A percentile compares a stretch with the other conserved stretches of the same genome.
Conservation (phyloP, 2,888 invertebrate species). For the Microctonus hyperodae region DNA sequence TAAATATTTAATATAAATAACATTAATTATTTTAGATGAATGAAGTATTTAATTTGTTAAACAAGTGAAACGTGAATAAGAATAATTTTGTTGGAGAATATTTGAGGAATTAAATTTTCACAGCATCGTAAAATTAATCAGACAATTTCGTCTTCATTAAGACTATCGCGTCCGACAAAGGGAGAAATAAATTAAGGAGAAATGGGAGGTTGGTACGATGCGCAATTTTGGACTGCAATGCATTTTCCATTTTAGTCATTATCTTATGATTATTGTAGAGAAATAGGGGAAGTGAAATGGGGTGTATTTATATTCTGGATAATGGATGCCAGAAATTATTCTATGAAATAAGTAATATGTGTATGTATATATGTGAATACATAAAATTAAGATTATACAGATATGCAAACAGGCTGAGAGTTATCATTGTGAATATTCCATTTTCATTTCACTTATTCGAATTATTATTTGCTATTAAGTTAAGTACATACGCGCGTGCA, state of each 20-base stretch:
- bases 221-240: background rate
- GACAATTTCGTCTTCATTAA: conserved; percentile 16
- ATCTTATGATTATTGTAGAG: background rate
- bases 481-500: background rate
- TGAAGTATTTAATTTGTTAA: conserved; percentile 14
- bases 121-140: conserved; percentile 20
- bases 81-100: conserved; percentile 4
- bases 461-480: background rate
- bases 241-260: background rate
- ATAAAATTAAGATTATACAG: conserved; percentile 21
- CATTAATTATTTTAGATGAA: background rate
- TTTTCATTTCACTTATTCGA: conserved; percentile 22
- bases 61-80: conserved; percentile 4
- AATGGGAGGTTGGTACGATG: background rate
- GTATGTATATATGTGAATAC: background rate
- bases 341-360: background rate
- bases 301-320: background rate
- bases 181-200: background rate
- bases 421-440: conserved; percentile 18
- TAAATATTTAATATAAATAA: background rate
- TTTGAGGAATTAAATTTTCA: conserved; percentile 8
- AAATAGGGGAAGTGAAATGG: background rate
- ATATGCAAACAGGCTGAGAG: conserved; percentile 15
- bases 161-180: background rate
- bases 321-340: conserved; percentile 18